Evolutionary conservation across 1,140 invertebrate genomes (phyloP).

Genomic region (Lepidotrigona ventralis): DNA sequence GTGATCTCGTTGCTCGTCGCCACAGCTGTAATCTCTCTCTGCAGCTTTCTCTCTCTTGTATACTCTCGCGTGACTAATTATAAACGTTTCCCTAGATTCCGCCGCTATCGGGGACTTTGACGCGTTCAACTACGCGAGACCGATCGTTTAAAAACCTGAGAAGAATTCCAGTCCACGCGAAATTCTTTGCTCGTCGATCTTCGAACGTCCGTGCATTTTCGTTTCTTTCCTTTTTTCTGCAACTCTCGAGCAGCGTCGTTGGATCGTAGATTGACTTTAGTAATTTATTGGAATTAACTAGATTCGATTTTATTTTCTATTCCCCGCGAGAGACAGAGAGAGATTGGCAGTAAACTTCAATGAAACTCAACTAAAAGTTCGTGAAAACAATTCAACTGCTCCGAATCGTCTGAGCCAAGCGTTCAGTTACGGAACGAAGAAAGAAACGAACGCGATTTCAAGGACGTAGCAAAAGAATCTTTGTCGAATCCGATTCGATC

Average conservation of each 20-base stretch:
- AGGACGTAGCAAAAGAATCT: not conserved
- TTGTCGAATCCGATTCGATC: not conserved
- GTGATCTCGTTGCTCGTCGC: constrained; percentile 26
- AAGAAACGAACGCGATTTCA: not conserved
- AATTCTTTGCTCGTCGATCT: not conserved
- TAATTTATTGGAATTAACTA: too few species aligned
- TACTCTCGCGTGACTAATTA: constrained; percentile 56
- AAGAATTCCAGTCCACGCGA: not conserved
- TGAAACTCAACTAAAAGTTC: too few species aligned
- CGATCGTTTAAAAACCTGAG: not conserved
- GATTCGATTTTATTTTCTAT: too few species aligned
- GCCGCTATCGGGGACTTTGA: constrained; percentile 46
- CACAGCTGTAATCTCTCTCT: constrained; percentile 21
- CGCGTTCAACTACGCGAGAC: constrained; percentile 17
- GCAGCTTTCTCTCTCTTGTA: constrained; percentile 6
- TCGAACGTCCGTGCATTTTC: not conserved
- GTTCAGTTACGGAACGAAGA: not conserved
- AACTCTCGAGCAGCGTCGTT: too few species aligned
- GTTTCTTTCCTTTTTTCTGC: too few species aligned
- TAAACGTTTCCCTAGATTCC: constrained; percentile 43
- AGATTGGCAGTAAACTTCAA: too few species aligned
- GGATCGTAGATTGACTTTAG: too few species aligned
- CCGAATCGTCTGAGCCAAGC: too few species aligned
- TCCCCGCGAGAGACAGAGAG: too few species aligned
- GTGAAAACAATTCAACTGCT: too few species aligned